These are phyloP conservation scores for Scomberomorus guttatus DNA, from an alignment of 2,797 vertebrate species.

Conservation along the genomic window DNA sequence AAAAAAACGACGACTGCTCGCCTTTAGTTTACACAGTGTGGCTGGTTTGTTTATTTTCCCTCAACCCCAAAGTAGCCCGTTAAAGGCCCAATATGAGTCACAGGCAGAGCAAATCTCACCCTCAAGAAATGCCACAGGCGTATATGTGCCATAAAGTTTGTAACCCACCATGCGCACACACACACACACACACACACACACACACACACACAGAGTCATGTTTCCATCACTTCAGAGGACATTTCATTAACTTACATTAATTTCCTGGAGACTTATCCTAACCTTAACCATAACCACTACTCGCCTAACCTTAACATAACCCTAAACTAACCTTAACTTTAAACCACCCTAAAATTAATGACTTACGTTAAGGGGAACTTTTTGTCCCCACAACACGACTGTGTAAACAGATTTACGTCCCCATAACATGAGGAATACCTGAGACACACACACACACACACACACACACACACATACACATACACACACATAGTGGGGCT, in stretches of 20 bases:
- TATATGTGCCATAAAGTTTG: conserved; percentile 54
- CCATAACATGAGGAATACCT: too few species aligned
- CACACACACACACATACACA: conserved; percentile 5
- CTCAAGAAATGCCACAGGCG: conserved; percentile 29
- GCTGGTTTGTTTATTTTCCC: conserved; percentile 4
- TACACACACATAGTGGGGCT: background rate
- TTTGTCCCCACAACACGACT: too few species aligned
- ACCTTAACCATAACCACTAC: too few species aligned
- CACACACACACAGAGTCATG: conserved; percentile 1
- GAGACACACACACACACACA: background rate
- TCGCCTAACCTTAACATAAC: too few species aligned
- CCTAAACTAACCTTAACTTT: too few species aligned
- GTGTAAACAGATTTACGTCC: too few species aligned
- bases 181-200: conserved; percentile 16
- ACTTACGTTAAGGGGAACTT: too few species aligned
- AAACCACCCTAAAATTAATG: too few species aligned
- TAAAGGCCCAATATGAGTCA: conserved; percentile 15
- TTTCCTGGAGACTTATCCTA: too few species aligned
- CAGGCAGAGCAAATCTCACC: background rate
- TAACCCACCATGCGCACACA: background rate
- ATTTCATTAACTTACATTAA: too few species aligned
- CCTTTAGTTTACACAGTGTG: background rate
- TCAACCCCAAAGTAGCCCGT: conserved; percentile 14
- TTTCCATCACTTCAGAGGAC: too few species aligned
- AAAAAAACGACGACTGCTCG: background rate